These are phyloP conservation scores for Prionace glauca DNA, from an alignment of 2,797 vertebrate species.

Conservation along the genomic window DNA sequence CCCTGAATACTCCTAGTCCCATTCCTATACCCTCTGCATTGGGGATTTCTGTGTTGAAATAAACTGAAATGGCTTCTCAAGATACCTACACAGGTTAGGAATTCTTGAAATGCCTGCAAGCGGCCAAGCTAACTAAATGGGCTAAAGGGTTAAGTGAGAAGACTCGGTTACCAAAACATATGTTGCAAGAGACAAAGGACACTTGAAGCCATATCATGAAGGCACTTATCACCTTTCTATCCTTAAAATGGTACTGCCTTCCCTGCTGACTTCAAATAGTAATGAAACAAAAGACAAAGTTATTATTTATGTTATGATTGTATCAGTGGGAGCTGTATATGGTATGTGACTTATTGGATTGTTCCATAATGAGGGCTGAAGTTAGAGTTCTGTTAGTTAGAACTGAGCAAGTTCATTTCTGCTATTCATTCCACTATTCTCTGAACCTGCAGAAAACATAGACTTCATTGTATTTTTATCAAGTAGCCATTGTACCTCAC, in stretches of 20 bases:
- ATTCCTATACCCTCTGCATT: neutral
- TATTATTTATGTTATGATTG: neutral
- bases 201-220: neutral
- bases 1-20: neutral
- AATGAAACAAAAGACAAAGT: neutral
- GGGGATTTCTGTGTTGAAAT: neutral
- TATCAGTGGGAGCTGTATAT: neutral
- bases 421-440: neutral
- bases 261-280: neutral
- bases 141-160: neutral
- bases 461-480: conserved; percentile 37
- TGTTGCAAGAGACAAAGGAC: neutral
- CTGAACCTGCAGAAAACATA: conserved; percentile 40
- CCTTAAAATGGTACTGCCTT: neutral
- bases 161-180: neutral
- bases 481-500: conserved; percentile 38
- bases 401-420: neutral
- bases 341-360: neutral
- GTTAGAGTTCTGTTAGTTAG: neutral
- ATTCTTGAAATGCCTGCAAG: neutral
- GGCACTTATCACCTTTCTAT: neutral
- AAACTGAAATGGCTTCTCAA: neutral
- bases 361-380: neutral
- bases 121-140: neutral
- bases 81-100: neutral